phyloP scores from a whole-genome alignment of 1,140 invertebrate genomes.

The Caenorhabditis remanei region DNA sequence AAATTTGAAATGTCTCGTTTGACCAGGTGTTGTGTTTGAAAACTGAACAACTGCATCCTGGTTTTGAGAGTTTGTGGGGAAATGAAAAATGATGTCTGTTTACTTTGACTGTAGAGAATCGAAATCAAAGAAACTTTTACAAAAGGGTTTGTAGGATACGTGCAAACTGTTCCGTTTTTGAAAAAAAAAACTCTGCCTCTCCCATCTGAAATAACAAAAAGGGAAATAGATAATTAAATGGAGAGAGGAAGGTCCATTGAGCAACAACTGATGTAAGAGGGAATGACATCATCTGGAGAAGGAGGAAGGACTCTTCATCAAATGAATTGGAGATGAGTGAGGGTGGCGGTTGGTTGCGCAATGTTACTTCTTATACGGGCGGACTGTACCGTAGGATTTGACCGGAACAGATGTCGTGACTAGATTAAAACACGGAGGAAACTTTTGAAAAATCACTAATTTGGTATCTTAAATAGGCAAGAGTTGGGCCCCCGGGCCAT shows the following conservation, averaged over 20 bases:
- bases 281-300: slow-evolving; percentile 14
- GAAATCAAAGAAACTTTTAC: background rate
- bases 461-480: too few relatives aligned
- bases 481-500: too few relatives aligned
- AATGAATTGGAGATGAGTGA: background rate
- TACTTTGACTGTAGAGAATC: background rate
- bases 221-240: background rate
- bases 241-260: slow-evolving; percentile 5
- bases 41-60: background rate
- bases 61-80: background rate
- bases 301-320: slow-evolving; percentile 20
- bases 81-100: background rate
- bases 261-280: background rate
- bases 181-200: background rate
- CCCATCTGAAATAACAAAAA: background rate
- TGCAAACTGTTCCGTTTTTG: slow-evolving; percentile 1
- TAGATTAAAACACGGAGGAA: background rate
- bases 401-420: slow-evolving; percentile 24
- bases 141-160: background rate
- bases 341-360: slow-evolving; percentile 3
- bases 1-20: background rate
- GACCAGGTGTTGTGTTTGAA: slow-evolving; percentile 11
- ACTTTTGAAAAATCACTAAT: background rate
- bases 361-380: background rate
- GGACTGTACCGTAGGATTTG: background rate